A percentile compares a stretch with the other conserved stretches of the same genome.
These are phyloP conservation scores for Mola mola DNA, from an alignment of 2,113 vertebrate genomes.

Conservation along the genomic window DNA sequence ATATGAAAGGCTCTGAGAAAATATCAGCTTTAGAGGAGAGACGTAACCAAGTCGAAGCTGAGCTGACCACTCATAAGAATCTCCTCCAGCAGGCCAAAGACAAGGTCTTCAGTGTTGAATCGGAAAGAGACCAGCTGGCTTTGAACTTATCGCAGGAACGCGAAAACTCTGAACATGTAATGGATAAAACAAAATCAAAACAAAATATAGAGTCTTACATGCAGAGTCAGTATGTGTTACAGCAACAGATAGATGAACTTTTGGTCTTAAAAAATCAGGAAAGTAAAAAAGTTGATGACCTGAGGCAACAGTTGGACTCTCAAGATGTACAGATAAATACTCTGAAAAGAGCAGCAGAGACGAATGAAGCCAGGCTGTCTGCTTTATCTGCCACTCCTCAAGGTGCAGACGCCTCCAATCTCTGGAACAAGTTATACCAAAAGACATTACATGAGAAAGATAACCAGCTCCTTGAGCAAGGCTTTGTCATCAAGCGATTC, in stretches of 20 bases:
- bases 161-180: conserved; percentile 51
- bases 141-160: conserved; percentile 69
- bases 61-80: conserved; percentile 64
- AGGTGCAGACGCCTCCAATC: conserved; percentile 74
- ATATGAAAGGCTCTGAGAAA: conserved; percentile 70
- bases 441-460: conserved; percentile 84
- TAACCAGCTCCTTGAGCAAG: conserved; percentile 82
- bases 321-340: conserved; percentile 77
- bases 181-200: conserved; percentile 49
- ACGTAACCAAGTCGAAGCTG: conserved; percentile 54
- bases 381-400: conserved; percentile 79
- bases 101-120: conserved; percentile 61
- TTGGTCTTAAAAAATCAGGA: conserved; percentile 70
- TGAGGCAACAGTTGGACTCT: conserved; percentile 70
- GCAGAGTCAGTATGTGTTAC: conserved; percentile 70
- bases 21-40: conserved; percentile 61
- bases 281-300: conserved; percentile 50
- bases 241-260: conserved; percentile 71
- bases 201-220: conserved; percentile 58
- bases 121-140: conserved; percentile 77
- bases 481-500: conserved; percentile 76
- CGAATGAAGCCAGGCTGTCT: conserved; percentile 75
- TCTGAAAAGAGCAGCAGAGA: conserved; percentile 79
- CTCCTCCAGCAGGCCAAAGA: conserved; percentile 72
- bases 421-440: conserved; percentile 82